These are phyloP conservation scores for Euglossa dilemma DNA, from an alignment of 1,140 invertebrate genomes.

Conservation along the genomic window DNA sequence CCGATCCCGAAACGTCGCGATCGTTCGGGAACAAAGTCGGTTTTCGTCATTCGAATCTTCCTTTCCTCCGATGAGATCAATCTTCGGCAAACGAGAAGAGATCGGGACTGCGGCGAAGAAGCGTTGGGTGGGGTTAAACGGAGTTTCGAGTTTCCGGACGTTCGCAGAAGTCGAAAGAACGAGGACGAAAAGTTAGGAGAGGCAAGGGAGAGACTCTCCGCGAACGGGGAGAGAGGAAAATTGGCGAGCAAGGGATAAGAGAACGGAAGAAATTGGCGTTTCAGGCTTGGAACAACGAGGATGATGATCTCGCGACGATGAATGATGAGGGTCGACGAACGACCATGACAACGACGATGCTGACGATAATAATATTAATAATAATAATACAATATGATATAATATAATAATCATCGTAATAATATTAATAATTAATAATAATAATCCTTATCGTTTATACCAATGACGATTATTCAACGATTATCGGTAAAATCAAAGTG, in stretches of 20 bases:
- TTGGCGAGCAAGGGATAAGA: neutral
- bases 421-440: slow-evolving; percentile 60
- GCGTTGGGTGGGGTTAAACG: no score
- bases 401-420: slow-evolving; percentile 46
- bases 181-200: neutral
- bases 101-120: slow-evolving; percentile 12
- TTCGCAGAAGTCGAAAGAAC: neutral
- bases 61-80: neutral
- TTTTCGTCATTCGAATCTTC: neutral
- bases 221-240: neutral
- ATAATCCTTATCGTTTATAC: slow-evolving; percentile 56
- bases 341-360: slow-evolving; percentile 49
- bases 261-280: slow-evolving; percentile 1
- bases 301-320: slow-evolving; percentile 27
- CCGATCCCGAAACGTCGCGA: neutral
- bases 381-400: slow-evolving; percentile 53
- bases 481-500: slow-evolving; percentile 52
- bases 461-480: slow-evolving; percentile 56
- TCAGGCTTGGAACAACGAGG: slow-evolving; percentile 14
- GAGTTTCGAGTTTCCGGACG: no score
- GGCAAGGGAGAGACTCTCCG: neutral
- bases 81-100: slow-evolving; percentile 19
- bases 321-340: slow-evolving; percentile 23
- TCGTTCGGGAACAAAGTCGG: no score
- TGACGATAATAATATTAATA: slow-evolving; percentile 46